phyloP scores from a whole-genome alignment of 2,113 vertebrate species.

The Caracal caracal region DNA sequence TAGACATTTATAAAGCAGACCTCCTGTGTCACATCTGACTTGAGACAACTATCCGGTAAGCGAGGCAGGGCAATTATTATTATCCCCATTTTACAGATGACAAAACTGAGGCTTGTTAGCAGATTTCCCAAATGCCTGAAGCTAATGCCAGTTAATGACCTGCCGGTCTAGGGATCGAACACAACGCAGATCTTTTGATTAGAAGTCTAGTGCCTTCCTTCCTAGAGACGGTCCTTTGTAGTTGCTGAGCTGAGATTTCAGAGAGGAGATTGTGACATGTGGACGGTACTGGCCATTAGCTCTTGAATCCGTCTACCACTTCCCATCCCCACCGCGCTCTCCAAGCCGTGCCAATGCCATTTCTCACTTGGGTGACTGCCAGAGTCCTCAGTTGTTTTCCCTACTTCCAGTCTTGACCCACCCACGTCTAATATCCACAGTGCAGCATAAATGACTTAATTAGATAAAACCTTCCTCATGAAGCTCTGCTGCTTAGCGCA shows the following conservation, averaged over 20 bases:
- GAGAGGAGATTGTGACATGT: background rate
- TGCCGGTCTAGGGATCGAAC: background rate
- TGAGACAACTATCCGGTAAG: background rate
- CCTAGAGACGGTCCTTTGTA: background rate
- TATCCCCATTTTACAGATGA: background rate
- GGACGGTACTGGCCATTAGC: background rate
- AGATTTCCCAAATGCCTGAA: background rate
- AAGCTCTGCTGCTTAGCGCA: background rate
- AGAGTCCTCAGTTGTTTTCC: background rate
- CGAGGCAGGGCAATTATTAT: background rate
- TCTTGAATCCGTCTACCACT: background rate
- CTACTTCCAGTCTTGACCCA: background rate
- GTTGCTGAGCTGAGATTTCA: background rate
- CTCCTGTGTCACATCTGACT: background rate
- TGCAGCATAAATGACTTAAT: background rate
- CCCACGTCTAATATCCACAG: background rate
- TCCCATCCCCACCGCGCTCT: accelerated
- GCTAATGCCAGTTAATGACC: background rate
- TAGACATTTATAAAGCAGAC: background rate
- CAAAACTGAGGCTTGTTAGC: background rate
- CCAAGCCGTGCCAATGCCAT: background rate
- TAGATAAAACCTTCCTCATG: background rate
- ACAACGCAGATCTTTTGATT: background rate
- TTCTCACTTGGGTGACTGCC: background rate
- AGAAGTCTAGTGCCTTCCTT: background rate